phyloP scores from a whole-genome alignment of 2,113 vertebrate species.

The Triplophysa dalaica region DNA sequence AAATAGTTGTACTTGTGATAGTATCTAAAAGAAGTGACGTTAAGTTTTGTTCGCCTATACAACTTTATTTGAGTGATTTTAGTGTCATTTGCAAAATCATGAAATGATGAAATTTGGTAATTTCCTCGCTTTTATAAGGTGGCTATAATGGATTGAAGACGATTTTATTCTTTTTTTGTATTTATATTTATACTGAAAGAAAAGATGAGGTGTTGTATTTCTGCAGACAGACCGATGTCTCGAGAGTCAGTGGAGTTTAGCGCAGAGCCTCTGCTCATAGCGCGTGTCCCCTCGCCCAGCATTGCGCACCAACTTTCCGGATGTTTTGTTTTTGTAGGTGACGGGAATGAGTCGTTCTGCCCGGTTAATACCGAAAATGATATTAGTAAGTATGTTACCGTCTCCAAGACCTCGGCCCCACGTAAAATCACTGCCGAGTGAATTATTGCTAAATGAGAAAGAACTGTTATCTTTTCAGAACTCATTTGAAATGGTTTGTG shows the following conservation, averaged over 20 bases:
- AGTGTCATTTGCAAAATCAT: neutral
- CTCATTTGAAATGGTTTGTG: neutral
- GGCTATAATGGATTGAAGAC: neutral
- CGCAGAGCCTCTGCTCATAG: conserved; percentile 5
- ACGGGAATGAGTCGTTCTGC: neutral
- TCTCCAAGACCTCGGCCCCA: neutral
- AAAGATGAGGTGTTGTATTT: neutral
- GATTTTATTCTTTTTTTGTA: neutral
- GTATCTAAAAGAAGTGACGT: neutral
- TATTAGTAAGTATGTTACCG: neutral
- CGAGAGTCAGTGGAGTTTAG: neutral
- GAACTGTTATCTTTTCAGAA: neutral
- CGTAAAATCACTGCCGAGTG: neutral
- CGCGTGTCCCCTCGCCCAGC: neutral
- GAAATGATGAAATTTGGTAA: no score
- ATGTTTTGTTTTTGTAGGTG: conserved; percentile 26
- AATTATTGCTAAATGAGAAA: neutral
- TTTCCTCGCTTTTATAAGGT: neutral
- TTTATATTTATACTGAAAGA: neutral
- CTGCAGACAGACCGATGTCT: neutral
- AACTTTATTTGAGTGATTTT: conserved; percentile 9
- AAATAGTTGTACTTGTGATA: neutral
- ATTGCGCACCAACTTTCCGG: neutral
- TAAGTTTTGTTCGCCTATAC: neutral
- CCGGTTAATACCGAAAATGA: neutral